Percentiles rank a stretch among this genome's conserved stretches.
Conservation (phyloP, 2,888 invertebrate genomes). For the Heteropelma amictum region DNA sequence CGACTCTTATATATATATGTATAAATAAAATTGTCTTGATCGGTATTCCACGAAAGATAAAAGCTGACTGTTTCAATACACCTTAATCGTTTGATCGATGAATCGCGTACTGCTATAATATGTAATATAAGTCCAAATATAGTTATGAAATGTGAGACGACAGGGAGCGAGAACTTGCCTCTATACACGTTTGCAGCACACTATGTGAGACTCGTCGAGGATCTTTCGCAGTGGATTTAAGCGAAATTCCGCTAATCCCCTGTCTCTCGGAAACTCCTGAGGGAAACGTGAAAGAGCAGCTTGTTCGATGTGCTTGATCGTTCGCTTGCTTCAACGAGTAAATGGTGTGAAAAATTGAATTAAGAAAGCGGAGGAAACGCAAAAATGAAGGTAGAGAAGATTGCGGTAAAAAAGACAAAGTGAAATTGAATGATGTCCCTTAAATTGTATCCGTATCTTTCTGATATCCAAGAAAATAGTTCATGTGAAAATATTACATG, state of each 20-base stretch:
- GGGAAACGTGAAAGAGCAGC: constrained; percentile 43
- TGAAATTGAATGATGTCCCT: background rate
- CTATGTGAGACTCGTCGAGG: background rate
- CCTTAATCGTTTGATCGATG: constrained; percentile 50
- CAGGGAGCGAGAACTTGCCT: background rate
- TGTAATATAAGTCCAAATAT: no score
- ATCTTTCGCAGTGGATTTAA: constrained; percentile 60
- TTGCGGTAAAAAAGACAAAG: constrained; percentile 4
- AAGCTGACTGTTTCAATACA: background rate
- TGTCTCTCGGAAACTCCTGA: constrained; percentile 53
- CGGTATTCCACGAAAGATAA: no score
- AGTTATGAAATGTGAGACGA: constrained; percentile 1
- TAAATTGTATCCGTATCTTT: background rate
- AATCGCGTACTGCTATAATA: constrained; percentile 3
- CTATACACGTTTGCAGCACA: background rate
- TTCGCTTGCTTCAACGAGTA: background rate
- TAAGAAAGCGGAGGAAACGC: background rate
- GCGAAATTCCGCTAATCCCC: constrained; percentile 63
- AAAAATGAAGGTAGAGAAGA: background rate
- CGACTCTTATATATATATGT: background rate
- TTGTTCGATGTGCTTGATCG: constrained; percentile 1
- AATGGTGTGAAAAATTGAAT: constrained; percentile 1
- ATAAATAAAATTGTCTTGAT: background rate
- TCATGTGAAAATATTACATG: background rate
- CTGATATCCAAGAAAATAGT: background rate